phyloP scores from a whole-genome alignment of 2,797 vertebrate genomes.

The Bradypodion pumilum region DNA sequence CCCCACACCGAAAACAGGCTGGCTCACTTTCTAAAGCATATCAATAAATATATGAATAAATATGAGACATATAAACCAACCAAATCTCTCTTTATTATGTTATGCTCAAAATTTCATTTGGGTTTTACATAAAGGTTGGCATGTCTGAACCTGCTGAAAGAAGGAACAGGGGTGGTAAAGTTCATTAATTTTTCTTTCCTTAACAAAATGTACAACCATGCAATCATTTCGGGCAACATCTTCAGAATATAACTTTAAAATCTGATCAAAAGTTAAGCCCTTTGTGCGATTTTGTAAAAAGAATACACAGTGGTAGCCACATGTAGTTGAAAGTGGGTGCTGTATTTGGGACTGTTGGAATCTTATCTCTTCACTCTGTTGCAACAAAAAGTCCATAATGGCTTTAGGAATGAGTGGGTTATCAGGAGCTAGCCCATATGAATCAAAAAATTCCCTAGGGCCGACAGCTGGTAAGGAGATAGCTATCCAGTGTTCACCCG shows the following conservation, averaged over 20 bases:
- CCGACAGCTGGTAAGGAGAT: not conserved
- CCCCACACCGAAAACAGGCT: too few species aligned
- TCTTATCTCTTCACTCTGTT: too few species aligned
- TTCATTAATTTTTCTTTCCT: not conserved
- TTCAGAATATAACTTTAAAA: not conserved
- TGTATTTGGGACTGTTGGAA: too few species aligned
- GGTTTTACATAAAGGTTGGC: not conserved
- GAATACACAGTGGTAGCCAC: not conserved
- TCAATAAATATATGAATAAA: too few species aligned
- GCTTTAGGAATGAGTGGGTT: not conserved
- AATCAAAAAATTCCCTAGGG: not conserved
- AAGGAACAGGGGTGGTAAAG: not conserved
- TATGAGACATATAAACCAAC: too few species aligned
- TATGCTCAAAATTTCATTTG: not conserved
- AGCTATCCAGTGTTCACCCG: not conserved
- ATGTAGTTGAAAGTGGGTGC: not conserved
- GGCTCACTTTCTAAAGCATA: too few species aligned
- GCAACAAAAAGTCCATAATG: not conserved
- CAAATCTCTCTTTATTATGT: too few species aligned
- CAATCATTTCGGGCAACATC: not conserved
- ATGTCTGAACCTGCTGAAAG: not conserved
- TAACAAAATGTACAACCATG: not conserved
- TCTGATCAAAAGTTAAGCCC: not conserved
- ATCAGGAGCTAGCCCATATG: not conserved
- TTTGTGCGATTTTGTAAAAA: not conserved